Evolutionary conservation across 2,797 vertebrate species (phyloP).

Genomic region (Chrysolophus pictus): DNA sequence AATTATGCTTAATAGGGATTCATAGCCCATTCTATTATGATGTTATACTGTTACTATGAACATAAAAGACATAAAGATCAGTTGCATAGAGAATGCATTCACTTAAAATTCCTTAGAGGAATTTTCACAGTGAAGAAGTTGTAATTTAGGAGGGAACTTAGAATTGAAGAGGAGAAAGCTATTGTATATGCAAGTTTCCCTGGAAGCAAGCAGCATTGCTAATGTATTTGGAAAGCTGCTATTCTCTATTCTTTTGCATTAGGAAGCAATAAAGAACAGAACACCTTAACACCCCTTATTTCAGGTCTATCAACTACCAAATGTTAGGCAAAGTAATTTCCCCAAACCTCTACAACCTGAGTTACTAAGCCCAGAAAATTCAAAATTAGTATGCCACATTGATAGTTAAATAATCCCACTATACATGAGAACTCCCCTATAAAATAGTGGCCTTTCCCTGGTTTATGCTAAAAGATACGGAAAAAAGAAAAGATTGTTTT

Average conservation of each 20-base stretch:
- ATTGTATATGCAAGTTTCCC: not conserved
- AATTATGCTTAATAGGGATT: conserved; percentile 57
- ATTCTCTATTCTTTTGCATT: not conserved
- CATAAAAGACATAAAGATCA: conserved; percentile 40
- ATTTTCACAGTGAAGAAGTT: conserved; percentile 4
- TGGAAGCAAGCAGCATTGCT: not conserved
- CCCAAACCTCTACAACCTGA: not conserved
- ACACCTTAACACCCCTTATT: not conserved
- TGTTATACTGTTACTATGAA: conserved; percentile 23
- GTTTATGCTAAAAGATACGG: not conserved
- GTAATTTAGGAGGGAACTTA: conserved; percentile 1
- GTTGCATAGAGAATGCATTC: not conserved
- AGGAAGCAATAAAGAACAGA: not conserved
- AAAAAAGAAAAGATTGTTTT: rapidly evolving
- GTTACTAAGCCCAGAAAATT: not conserved
- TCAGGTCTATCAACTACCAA: not conserved
- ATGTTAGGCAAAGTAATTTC: not conserved
- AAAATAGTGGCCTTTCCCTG: not conserved
- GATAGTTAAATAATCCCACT: not conserved
- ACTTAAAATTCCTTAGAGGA: conserved; percentile 14
- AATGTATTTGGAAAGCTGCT: not conserved
- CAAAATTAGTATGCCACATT: not conserved
- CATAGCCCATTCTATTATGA: conserved; percentile 35
- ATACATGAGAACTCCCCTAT: rapidly evolving
- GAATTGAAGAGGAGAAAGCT: not conserved